A percentile compares a stretch with the other conserved stretches of the same genome.
Evolutionary conservation across 2,113 vertebrate genomes (phyloP).

Genomic region (Rutilus rutilus): DNA sequence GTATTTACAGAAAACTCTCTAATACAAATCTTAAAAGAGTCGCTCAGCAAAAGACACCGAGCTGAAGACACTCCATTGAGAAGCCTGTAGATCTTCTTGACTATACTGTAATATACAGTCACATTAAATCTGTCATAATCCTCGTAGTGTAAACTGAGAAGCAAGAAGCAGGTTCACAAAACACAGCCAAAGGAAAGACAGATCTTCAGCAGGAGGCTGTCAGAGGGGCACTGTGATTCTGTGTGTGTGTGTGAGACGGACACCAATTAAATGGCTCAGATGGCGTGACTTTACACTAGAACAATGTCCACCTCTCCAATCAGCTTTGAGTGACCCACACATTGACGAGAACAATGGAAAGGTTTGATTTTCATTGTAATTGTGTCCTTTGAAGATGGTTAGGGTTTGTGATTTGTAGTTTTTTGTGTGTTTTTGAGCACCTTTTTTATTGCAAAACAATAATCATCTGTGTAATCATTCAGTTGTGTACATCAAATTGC

Average conservation of each 20-base stretch:
- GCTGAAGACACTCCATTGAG: constrained; percentile 25
- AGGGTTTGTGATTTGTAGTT: not conserved
- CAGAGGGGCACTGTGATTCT: constrained; percentile 52
- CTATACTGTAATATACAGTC: not conserved
- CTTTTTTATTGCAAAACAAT: too few relatives aligned
- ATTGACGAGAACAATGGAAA: not conserved
- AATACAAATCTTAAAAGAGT: not conserved
- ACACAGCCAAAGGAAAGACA: not conserved
- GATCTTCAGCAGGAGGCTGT: not conserved
- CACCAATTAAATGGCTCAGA: constrained; percentile 93
- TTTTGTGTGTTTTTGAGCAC: too few relatives aligned
- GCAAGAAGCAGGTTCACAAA: constrained; percentile 9
- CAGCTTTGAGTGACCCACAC: constrained; percentile 80
- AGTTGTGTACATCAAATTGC: too few relatives aligned
- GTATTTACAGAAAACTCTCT: constrained; percentile 32
- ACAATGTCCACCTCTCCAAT: constrained; percentile 87
- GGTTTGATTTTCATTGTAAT: not conserved
- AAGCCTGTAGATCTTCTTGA: constrained; percentile 22
- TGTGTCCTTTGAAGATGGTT: not conserved
- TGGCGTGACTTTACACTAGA: constrained; percentile 91
- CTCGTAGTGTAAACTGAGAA: constrained; percentile 4
- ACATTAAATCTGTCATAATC: constrained; percentile 10
- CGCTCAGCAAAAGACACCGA: not conserved
- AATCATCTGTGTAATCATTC: too few relatives aligned
- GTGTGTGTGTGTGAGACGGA: constrained; percentile 75